These are phyloP conservation scores for Trachymyrmex cornetzi DNA, from an alignment of 1,140 invertebrate species.

Conservation along the genomic window DNA sequence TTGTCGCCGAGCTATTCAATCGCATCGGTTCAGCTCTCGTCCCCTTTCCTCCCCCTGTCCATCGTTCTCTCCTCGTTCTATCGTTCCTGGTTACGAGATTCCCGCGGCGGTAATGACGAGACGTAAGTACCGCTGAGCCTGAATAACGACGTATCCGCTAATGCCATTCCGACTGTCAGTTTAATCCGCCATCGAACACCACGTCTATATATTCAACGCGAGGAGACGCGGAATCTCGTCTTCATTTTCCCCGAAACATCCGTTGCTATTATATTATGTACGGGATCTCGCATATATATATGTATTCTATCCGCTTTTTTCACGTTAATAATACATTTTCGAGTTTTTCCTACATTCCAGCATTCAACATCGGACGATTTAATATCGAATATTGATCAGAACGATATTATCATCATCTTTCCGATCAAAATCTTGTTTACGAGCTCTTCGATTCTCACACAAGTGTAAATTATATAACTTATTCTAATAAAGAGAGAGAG, in stretches of 20 bases:
- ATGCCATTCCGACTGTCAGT: slow-evolving; percentile 62
- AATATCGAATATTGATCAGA: background rate
- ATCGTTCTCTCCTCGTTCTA: background rate
- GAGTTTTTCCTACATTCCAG: background rate
- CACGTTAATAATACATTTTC: slow-evolving; percentile 14
- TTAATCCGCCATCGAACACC: slow-evolving; percentile 47
- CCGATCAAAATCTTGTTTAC: background rate
- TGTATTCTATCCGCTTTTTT: too few species aligned
- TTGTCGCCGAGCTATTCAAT: slow-evolving; percentile 53
- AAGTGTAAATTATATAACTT: slow-evolving; percentile 27
- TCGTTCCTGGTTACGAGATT: slow-evolving; percentile 24
- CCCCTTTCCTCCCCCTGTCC: background rate
- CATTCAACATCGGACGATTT: background rate
- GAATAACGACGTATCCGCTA: slow-evolving; percentile 60
- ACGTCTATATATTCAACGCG: slow-evolving; percentile 26
- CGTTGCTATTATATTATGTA: background rate
- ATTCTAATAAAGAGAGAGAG: background rate
- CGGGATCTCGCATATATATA: background rate
- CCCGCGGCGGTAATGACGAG: slow-evolving; percentile 6
- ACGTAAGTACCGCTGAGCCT: slow-evolving; percentile 40
- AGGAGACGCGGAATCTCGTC: slow-evolving; percentile 39
- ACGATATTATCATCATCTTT: background rate
- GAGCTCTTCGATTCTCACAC: background rate
- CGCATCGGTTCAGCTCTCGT: slow-evolving; percentile 26
- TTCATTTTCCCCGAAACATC: slow-evolving; percentile 51